Percentiles rank a stretch among this genome's conserved stretches.
phyloP scores from a whole-genome alignment of 2,113 vertebrate species.

The Chaetorhynchus papuensis region DNA sequence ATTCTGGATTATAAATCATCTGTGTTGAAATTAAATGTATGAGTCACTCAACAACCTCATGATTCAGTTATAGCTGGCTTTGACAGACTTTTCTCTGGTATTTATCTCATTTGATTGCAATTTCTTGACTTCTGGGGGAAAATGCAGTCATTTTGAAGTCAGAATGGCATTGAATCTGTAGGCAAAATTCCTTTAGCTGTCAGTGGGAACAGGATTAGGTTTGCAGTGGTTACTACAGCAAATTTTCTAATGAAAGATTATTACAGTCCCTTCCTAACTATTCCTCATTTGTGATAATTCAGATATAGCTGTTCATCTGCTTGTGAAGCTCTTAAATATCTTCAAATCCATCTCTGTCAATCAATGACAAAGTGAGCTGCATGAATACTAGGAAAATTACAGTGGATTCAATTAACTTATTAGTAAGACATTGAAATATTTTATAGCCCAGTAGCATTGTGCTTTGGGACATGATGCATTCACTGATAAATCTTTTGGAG shows the following conservation, averaged over 20 bases:
- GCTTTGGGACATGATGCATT: constrained; percentile 37
- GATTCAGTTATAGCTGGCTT: not conserved
- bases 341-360: constrained; percentile 59
- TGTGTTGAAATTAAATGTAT: not conserved
- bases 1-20: not conserved
- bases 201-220: not conserved
- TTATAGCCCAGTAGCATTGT: not conserved
- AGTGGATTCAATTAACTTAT: constrained; percentile 62
- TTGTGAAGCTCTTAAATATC: constrained; percentile 48
- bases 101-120: not conserved
- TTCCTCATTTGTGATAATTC: constrained; percentile 35
- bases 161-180: not conserved
- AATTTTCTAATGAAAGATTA: constrained; percentile 44
- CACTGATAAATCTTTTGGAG: constrained; percentile 30
- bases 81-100: not conserved
- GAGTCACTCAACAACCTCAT: not conserved
- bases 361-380: constrained; percentile 51
- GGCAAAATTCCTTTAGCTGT: not conserved
- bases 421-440: constrained; percentile 56
- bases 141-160: not conserved
- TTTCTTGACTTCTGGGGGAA: not conserved
- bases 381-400: constrained; percentile 35
- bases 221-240: constrained; percentile 24
- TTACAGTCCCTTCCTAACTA: constrained; percentile 27
- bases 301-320: constrained; percentile 37